Percentiles rank a stretch among this genome's conserved stretches.
Evolutionary conservation across 2,888 invertebrate genomes (phyloP).

Genomic region (Conops quadrifasciatus): DNA sequence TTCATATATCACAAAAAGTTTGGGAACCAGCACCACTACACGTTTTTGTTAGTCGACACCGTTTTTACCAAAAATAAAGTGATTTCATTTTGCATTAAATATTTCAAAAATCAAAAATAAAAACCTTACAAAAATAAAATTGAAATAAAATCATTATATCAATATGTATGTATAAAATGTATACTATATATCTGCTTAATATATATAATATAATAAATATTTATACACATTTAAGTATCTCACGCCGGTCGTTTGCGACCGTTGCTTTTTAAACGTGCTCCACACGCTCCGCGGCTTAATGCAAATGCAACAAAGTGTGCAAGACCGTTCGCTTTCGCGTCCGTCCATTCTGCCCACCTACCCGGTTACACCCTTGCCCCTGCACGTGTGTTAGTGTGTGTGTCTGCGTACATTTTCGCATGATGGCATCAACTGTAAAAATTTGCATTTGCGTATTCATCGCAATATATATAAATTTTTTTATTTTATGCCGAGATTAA

Average conservation of each 20-base stretch:
- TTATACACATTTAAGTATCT: no score
- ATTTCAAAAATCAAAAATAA: no score
- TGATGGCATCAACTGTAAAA: conserved; percentile 10
- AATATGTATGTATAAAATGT: no score
- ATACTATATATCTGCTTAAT: background rate
- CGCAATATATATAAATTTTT: background rate
- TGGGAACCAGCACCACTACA: no score
- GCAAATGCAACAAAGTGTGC: background rate
- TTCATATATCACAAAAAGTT: no score
- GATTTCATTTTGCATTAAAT: no score
- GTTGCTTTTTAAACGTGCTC: background rate
- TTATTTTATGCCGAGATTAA: background rate
- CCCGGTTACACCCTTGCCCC: background rate
- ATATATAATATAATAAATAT: background rate
- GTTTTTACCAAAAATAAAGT: no score
- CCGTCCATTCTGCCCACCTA: background rate
- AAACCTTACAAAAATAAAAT: background rate
- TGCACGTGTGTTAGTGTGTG: background rate
- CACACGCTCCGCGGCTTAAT: conserved; percentile 11
- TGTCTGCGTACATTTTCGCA: background rate
- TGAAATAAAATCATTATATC: no score
- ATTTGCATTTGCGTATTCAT: conserved; percentile 18
- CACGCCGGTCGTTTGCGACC: conserved; percentile 11
- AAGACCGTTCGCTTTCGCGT: background rate
- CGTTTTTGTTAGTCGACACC: no score